Evolutionary conservation across 2,888 invertebrate genomes (phyloP).

Genomic region (Hypomecis punctinalis): DNA sequence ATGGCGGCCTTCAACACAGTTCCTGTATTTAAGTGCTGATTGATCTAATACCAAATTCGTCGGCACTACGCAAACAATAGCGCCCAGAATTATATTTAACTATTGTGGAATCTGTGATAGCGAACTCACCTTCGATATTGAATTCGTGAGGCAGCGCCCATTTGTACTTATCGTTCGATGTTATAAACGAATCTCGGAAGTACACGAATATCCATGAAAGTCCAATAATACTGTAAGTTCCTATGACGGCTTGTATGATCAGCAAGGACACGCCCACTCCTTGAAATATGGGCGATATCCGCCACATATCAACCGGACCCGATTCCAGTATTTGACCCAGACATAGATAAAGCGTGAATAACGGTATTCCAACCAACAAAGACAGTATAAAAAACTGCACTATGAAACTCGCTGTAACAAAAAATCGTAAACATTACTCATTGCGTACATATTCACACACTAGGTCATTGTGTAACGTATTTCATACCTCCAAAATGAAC

Average conservation of each 20-base stretch:
- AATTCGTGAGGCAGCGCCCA: constrained; percentile 91
- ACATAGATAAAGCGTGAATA: constrained; percentile 93
- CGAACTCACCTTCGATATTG: constrained; percentile 86
- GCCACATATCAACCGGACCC: constrained; percentile 97
- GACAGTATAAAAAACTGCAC: constrained; percentile 95
- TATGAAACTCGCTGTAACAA: constrained; percentile 91
- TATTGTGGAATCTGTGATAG: constrained; percentile 32
- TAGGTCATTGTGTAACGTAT: constrained; percentile 41
- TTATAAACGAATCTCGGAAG: constrained; percentile 94
- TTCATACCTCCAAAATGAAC: constrained; percentile 91
- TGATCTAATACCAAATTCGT: constrained; percentile 50
- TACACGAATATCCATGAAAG: constrained; percentile 97
- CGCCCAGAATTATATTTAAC: constrained; percentile 14
- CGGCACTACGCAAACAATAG: constrained; percentile 52
- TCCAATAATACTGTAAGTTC: constrained; percentile 94
- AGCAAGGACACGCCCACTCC: constrained; percentile 94
- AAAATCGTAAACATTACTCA: constrained; percentile 34
- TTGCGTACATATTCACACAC: constrained; percentile 27
- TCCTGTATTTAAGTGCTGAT: constrained; percentile 54
- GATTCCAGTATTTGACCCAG: constrained; percentile 93
- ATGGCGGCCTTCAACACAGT: constrained; percentile 56
- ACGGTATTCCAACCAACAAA: constrained; percentile 91
- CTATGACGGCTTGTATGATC: constrained; percentile 91
- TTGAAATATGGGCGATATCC: constrained; percentile 95
- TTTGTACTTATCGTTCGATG: constrained; percentile 90